Base-by-base conservation (phyloP, 2,113 vertebrate genomes). In the Saguinus imperator region DNA sequence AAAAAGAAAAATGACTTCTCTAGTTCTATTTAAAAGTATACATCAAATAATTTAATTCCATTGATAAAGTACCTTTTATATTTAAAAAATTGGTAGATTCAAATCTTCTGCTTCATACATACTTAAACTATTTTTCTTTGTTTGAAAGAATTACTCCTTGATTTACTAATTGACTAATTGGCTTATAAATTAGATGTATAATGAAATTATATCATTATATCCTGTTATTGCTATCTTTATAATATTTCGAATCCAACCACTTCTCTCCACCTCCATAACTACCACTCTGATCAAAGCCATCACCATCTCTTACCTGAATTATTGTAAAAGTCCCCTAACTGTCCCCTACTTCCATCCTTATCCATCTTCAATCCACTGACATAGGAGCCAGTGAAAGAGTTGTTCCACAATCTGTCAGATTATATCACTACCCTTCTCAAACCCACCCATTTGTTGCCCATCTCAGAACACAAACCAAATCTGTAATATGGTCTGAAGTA, bases 1-100 rank as follows among this genome's bases (percentile, higher is more conserved):
- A 87, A 29, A 87, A 82, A 87, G 50, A 77, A 95, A 90, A 83
- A n/a, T 76, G n/a, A 73, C 0, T 87, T 80, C 43, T 72, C 40
- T 9, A 94, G 37, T 93, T 91, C 55, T 37, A 93, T 58, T 96
- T 93, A 75, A 83, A 77, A 88, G 12, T 79, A 93, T 29, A 90
- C 6, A 96, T 57, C 6, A 72, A 86, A 77, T 85, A 93, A 35
- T 94, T 95, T 86, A 96, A 43, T 86, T 94, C 73, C 45, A 18
- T 72, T 86, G n/a, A 92, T 73, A 96, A 48, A 88, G 14, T 73
- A 79, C 17, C 11, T 73, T 83, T 73, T 9, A 70, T 52, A 76
- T 13, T 68, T 13, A 35, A 88, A 50, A 88, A 94, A 84, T 17
- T 77, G 40, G n/a, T 95, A 75, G 6, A 82, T 75, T 73, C 29